Evolutionary conservation across 2,797 vertebrate species (phyloP), one percentile per base, ranked within the genome.

Genomic region (Gila robusta): DNA sequence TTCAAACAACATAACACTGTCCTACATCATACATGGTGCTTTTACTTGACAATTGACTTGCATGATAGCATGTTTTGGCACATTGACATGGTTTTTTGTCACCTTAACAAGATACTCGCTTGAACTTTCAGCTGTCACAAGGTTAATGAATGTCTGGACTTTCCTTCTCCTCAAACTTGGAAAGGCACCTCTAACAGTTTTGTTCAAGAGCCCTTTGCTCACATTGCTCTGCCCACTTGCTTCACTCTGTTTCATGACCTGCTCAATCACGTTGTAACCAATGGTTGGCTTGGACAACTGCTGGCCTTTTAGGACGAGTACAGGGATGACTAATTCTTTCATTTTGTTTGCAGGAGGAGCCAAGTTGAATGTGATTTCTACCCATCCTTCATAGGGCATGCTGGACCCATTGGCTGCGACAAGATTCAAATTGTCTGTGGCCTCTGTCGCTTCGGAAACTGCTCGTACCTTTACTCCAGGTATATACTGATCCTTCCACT

Each of bases 221-320:
- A 11, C 23, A 74, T 8, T 12, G 23, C 66, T 16, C 11, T 28
- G 37, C 17, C 62, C 35, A 73, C 23, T 81, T 21, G 17, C 28
- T 14, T 73, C 69, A 72, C 5, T 73, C 11, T 86, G 26, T 14
- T 76, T 76, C 26, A 86, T 5, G 62, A 89, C 79, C 54, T 78
- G 79, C 14, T 89, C 66, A 64, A 86, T 90, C 5, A 87, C 84
- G 82, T 87, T 87, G 23, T 64, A 89, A 7, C 82, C 88, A 49
- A 88, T 1, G 2, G 89, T 90, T 8, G 88, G 79, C 21, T 76
- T 59, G 11, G 82, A 66, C 56, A 86, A 28, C 26, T 35, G 59
- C 6, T n/a, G 23, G 6, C 81, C 82, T 81, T 81, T 84, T 19
- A 87, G 74, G 2, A 81, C n/a, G 8, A 86, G 70, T 67, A 87